Evolutionary conservation across 2,888 invertebrate species (phyloP), one percentile per base, ranked within the genome.

Genomic region (Apeira syringaria): DNA sequence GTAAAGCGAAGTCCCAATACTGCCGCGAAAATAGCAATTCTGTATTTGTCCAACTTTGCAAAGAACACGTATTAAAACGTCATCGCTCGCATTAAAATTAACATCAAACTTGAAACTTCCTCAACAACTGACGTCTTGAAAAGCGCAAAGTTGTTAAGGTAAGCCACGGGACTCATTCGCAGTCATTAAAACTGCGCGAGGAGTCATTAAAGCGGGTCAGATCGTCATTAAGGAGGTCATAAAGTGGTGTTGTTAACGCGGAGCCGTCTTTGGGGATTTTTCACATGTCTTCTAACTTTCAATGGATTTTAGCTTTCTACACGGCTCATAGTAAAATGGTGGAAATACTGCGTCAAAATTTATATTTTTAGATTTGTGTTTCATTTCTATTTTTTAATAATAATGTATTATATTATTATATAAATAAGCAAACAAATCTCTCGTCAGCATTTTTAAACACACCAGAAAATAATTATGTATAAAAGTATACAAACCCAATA

Each of bases 171-270:
- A 69, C 69, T 74, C 78, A 66, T 78, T 74, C 53, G 54, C 59
- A 61, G 67, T 74, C 81, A 80, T 85, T 84, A 83, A 74, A 73
- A 67, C 64, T 49, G 59, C 53, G 36, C 41, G 53, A 56, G 39
- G 60, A 64, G 74, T 64, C 80, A 78, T 85, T 84, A 82, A 73
- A 73, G 64, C 64, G 62, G 61, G 41, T 47, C 61, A 59, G 57
- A 64, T 59, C 59, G 68, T 63, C 74, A 62, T 76, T 72, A 72
- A 58, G 61, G 32, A 44, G 49, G 58, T 59, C 72, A 54, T 74
- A 73, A 75, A 45, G 26, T 34, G 45, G 28, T 25, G 28, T 22
- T 40, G 28, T 34, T 40, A 40, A 34, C 28, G 33, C 28, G 11
- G 8, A 6, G 4, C 17, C 24, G 39, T 37, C 53, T 41, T 47